A percentile compares a stretch with the other conserved stretches of the same genome.
phyloP scores from a whole-genome alignment of 2,888 invertebrate genomes.

The Celastrina argiolus region DNA sequence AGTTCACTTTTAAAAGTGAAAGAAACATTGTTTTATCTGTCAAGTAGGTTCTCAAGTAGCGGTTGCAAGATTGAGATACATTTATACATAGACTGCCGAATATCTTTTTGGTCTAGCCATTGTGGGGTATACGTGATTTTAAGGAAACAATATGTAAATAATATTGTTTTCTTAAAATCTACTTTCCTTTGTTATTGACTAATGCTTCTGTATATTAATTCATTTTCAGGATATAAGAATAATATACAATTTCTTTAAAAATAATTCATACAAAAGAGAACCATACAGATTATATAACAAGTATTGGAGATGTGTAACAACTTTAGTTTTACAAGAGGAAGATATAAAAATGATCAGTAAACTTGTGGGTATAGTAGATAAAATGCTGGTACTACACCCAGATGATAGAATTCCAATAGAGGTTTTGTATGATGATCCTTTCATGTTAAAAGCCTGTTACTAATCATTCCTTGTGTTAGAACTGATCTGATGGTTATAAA shows the following conservation, averaged over 20 bases:
- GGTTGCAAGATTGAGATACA: too few relatives aligned
- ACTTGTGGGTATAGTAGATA: constrained; percentile 39
- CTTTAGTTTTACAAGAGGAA: constrained; percentile 23
- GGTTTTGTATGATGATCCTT: constrained; percentile 43
- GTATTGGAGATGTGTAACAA: constrained; percentile 31
- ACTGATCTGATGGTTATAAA: neutral
- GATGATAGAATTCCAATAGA: constrained; percentile 44
- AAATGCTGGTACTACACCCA: constrained; percentile 52
- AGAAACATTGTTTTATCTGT: too few relatives aligned
- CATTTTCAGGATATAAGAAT: constrained; percentile 36
- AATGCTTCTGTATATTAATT: neutral
- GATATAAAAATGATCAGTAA: constrained; percentile 37
- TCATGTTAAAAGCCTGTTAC: constrained; percentile 38
- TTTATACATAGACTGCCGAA: too few relatives aligned
- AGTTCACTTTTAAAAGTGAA: too few relatives aligned
- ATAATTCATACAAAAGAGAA: constrained; percentile 29
- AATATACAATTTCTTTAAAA: constrained; percentile 32
- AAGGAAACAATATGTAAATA: too few relatives aligned
- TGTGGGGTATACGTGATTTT: too few relatives aligned
- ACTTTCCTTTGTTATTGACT: neutral
- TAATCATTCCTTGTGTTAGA: neutral
- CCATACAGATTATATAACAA: constrained; percentile 35
- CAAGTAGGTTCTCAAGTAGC: too few relatives aligned
- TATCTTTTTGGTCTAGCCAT: too few relatives aligned
- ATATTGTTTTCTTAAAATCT: neutral